Conservation (phyloP, 1,140 invertebrate genomes). For the Drosophila ambigua region DNA sequence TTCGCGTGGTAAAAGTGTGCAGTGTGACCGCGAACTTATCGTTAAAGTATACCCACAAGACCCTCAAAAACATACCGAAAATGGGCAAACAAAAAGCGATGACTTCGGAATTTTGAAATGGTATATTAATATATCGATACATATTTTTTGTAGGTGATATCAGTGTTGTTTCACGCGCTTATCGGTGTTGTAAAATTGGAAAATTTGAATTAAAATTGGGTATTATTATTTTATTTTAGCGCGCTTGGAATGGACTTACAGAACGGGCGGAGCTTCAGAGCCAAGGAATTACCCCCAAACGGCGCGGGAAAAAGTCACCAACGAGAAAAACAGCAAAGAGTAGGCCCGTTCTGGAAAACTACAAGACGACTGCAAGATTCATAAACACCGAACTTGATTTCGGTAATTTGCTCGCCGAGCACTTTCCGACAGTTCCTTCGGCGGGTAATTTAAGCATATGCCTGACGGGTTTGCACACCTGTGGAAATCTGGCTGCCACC, state of each 20-base stretch:
- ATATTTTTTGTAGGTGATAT: too few relatives aligned
- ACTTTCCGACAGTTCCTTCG: slow-evolving; percentile 80
- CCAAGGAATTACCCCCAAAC: slow-evolving; percentile 62
- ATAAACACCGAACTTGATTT: slow-evolving; percentile 85
- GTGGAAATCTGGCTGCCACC: slow-evolving; percentile 92
- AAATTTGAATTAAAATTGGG: slow-evolving; percentile 1
- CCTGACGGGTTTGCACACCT: slow-evolving; percentile 93
- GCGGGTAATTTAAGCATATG: slow-evolving; percentile 83
- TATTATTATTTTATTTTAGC: slow-evolving; percentile 49
- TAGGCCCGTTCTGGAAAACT: slow-evolving; percentile 55
- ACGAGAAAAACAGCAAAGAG: slow-evolving; percentile 3
- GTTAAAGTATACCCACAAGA: not conserved
- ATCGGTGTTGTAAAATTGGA: slow-evolving; percentile 27
- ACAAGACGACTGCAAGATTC: slow-evolving; percentile 84
- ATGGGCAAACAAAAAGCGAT: too few relatives aligned
- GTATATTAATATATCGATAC: too few relatives aligned
- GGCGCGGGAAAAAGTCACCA: slow-evolving; percentile 54
- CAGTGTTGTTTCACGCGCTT: not conserved
- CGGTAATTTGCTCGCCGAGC: slow-evolving; percentile 82
- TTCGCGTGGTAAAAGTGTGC: slow-evolving; percentile 53
- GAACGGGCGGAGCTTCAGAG: slow-evolving; percentile 68
- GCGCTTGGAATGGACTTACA: slow-evolving; percentile 84
- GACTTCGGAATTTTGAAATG: too few relatives aligned
- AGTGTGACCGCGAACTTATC: slow-evolving; percentile 5
- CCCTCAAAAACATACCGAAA: too few relatives aligned